Evolutionary conservation across 2,113 vertebrate genomes (phyloP).

Genomic region (Pollachius pollachius): DNA sequence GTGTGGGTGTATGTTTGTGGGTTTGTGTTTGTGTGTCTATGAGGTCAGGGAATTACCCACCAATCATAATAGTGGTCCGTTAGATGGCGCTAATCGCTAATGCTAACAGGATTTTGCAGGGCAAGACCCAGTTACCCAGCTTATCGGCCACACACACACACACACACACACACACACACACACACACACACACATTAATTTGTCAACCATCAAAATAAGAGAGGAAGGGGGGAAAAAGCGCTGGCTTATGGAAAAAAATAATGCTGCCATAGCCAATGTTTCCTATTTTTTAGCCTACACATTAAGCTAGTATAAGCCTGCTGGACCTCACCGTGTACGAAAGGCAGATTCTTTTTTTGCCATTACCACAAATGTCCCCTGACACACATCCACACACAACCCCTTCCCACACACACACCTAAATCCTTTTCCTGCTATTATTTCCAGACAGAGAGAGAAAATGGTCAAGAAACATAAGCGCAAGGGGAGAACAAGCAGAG

Average conservation of each 20-base stretch:
- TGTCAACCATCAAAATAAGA: conserved; percentile 39
- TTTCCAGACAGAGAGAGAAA: background rate
- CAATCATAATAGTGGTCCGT: conserved; percentile 56
- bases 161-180: conserved; percentile 5
- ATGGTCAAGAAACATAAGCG: no score
- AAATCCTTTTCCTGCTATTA: background rate
- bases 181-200: conserved; percentile 12
- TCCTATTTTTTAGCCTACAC: conserved; percentile 50
- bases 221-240: conserved; percentile 36
- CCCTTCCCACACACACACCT: background rate
- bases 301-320: conserved; percentile 56
- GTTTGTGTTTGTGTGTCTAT: conserved; percentile 3
- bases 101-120: conserved; percentile 66
- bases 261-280: conserved; percentile 54
- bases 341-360: conserved; percentile 43
- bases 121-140: conserved; percentile 53
- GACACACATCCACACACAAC: background rate
- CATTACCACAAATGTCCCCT: conserved; percentile 46
- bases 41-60: conserved; percentile 56
- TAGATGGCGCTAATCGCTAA: conserved; percentile 64
- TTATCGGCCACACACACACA: conserved; percentile 41
- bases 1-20: conserved; percentile 11
- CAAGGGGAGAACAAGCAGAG: no score
- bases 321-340: conserved; percentile 43
- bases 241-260: conserved; percentile 55